phyloP scores from a whole-genome alignment of 1,140 invertebrate genomes.

The Eriocheir sinensis region DNA sequence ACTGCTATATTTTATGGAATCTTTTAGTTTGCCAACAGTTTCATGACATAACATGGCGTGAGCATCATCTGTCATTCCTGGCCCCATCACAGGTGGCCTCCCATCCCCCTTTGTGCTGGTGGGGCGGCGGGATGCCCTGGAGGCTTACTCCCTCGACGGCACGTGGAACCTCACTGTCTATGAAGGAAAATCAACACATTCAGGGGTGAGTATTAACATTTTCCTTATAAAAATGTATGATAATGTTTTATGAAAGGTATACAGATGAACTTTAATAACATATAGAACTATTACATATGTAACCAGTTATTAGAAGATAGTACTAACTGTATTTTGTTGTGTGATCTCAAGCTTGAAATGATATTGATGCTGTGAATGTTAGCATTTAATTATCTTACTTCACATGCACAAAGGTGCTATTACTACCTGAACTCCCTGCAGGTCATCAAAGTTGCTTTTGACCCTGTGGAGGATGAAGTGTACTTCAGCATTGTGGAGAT shows the following conservation, averaged over 20 bases:
- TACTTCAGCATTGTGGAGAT: slow-evolving; percentile 46
- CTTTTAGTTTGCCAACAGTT: too few species aligned
- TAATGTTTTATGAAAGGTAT: background rate
- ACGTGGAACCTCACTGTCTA: slow-evolving; percentile 40
- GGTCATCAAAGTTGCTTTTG: slow-evolving; percentile 45
- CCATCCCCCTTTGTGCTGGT: slow-evolving; percentile 43
- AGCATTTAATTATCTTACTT: background rate
- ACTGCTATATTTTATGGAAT: too few species aligned
- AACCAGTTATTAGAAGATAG: too few species aligned
- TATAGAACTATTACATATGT: too few species aligned
- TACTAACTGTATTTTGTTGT: too few species aligned
- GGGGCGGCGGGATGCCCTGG: slow-evolving; percentile 9
- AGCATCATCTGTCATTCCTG: background rate
- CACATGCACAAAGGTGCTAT: background rate
- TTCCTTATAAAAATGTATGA: background rate
- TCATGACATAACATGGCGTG: too few species aligned
- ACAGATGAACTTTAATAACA: too few species aligned
- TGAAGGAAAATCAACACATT: slow-evolving; percentile 18
- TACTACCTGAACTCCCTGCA: background rate
- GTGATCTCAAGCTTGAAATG: background rate
- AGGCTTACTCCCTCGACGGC: slow-evolving; percentile 29
- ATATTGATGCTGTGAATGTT: too few species aligned
- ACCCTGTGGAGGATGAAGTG: slow-evolving; percentile 48
- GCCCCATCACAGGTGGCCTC: slow-evolving; percentile 26
- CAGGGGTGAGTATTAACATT: slow-evolving; percentile 46